Evolutionary conservation across 2,797 vertebrate species (phyloP).

Genomic region (Eidolon dupreanum): DNA sequence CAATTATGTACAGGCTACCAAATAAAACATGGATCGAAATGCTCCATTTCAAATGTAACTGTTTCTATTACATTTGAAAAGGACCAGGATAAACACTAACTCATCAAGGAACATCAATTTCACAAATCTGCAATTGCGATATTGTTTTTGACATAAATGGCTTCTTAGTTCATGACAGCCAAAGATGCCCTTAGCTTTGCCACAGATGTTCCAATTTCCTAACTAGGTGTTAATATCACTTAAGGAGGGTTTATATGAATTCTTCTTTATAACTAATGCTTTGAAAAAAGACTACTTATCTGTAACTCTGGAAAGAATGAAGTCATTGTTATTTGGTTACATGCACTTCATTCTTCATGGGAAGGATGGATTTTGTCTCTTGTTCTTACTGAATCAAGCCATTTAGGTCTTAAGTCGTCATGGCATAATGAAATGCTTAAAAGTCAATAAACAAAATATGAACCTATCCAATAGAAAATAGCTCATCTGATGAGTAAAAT

Average conservation of each 20-base stretch:
- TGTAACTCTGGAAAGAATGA: slow-evolving; percentile 33
- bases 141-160: background rate
- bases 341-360: slow-evolving; percentile 36
- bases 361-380: slow-evolving; percentile 13
- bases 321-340: slow-evolving; percentile 34
- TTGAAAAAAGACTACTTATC: background rate
- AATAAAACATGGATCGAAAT: background rate
- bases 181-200: background rate
- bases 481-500: slow-evolving; percentile 49
- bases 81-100: background rate
- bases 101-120: background rate
- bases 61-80: slow-evolving; percentile 3
- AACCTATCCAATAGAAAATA: slow-evolving; percentile 24
- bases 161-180: background rate
- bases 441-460: slow-evolving; percentile 47
- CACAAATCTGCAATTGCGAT: background rate
- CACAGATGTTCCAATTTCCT: background rate
- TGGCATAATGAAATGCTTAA: slow-evolving; percentile 7
- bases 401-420: slow-evolving; percentile 38
- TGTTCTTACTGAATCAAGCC: slow-evolving; percentile 25
- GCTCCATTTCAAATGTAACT: background rate
- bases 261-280: background rate
- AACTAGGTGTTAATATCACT: background rate
- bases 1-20: background rate
- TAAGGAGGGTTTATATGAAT: background rate